These are phyloP conservation scores for Vulpes lagopus DNA, from an alignment of 2,113 vertebrate species.

Conservation along the genomic window DNA sequence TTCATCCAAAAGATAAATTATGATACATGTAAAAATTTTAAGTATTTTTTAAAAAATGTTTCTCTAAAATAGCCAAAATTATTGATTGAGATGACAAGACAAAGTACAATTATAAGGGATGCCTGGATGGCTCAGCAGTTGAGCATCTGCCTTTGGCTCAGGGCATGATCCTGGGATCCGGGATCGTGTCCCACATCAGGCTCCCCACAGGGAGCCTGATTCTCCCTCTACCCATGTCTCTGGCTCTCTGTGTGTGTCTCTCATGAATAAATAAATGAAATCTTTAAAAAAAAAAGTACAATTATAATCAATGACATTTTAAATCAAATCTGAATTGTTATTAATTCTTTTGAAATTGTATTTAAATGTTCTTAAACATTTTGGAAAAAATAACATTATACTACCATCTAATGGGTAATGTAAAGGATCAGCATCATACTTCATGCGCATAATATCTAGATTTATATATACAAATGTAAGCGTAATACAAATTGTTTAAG, in stretches of 20 bases:
- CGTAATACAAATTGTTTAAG: neutral
- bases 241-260: neutral
- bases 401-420: neutral
- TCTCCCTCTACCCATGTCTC: neutral
- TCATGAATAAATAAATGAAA: neutral
- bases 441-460: neutral
- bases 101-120: neutral
- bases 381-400: neutral
- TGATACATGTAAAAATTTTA: neutral
- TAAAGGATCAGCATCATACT: neutral
- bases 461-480: neutral
- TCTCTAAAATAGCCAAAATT: constrained; percentile 12
- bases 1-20: neutral
- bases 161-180: neutral
- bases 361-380: neutral
- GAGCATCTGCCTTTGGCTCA: neutral
- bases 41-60: neutral
- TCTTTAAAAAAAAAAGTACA: neutral
- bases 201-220: neutral
- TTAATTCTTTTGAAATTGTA: neutral
- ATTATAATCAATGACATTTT: neutral
- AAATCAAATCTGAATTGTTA: neutral
- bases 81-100: neutral
- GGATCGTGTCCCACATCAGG: neutral
- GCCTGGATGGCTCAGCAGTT: neutral